Base-by-base conservation (phyloP, 2,888 invertebrate genomes). In the Micropterix aruncella region DNA sequence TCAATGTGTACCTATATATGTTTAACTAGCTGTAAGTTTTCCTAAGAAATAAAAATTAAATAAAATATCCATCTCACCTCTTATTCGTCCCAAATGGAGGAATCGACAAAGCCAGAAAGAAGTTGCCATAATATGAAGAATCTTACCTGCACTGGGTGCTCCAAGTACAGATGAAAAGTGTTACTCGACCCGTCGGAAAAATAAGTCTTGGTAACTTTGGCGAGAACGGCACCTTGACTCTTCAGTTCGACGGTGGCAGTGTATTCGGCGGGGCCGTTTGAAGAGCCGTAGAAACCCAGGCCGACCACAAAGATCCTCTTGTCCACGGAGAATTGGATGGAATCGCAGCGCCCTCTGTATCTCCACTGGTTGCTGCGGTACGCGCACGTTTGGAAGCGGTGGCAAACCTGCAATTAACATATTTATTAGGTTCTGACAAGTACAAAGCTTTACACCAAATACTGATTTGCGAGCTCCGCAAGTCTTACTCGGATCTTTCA, bases 331-430 rank as follows among this genome's bases (percentile, higher is more conserved):
- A 96, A 96, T 60, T 95, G 94, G 60, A 96, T 95, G 46, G 92
- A 92, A 62, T 96, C 96, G 61, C 94, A 94, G 44, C 95, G 79
- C 1, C 95, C 95, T 53, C 96, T 76, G 62, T 96, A 96, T 44
- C 95, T 79, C 95, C 96, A 96, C 61, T 96, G 95, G 60, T 95
- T 96, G 56, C 91, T 91, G 54, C 95, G 79, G 64, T 94, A 95
- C 3, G 95, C 95, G 57, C 93, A 93, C 7, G 94, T 94, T 63
- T 93, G 92, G 61, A 96, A 96, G 60, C 95, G 77, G 66, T 93
- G 94, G 57, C 94, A 94, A 43, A 92, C 85, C 82, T 91, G 70
- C 12, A 62, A 62, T 43, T 50, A 54, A 52, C 38, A 48, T 46
- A 44, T 40, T 18, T 38, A 37, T 18, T 5, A 37, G 44, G 16